Evolutionary conservation across 2,113 vertebrate genomes (phyloP), one percentile per base, ranked within the genome.

Genomic region (Rhinolophus ferrumequinum): DNA sequence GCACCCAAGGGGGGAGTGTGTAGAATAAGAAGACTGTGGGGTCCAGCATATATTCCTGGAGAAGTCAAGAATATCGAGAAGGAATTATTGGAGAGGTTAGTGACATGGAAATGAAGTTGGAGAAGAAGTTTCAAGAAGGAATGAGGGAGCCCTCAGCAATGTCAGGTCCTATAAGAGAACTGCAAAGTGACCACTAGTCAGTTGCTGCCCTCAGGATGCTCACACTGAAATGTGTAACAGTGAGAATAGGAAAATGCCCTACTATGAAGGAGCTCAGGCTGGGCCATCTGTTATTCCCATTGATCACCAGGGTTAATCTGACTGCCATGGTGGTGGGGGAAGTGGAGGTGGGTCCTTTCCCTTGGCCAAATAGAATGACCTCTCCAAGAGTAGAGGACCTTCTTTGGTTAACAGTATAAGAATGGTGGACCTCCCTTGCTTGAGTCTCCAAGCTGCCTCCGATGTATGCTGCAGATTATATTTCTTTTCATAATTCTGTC

Each of bases 381-480:
- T 72, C 15, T 56, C n/a, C 52, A 90, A 54, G 54, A 92, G 60
- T 41, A 92, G 30, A 84, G 35, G 4, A 38, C 19, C 19, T 89
- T 85, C 77, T 96, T 81, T 96, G 80, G 67, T 85, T 33, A 94
- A 80, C 2, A 89, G 52, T 8, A 3, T 76, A 75, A 91, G 54
- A 90, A 73, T 26, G 19, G 33, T 69, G 47, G 38, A n/a, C 54
- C 21, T 92, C 47, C 33, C 22, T 90, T 94, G 62, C 41, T 92
- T 44, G 28, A 69, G 64, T 56, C 79, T 67, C 56, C 60, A 84
- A 77, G 47, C 21, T 52, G 26, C 85, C 67, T 90, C 54, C 73
- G 41, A 47, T 38, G 26, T 84, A 15, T 62, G 28, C 69, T 58
- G 19, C 28, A 70, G 18, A 13, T 75, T 94, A 24, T 72, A 14